phyloP scores from a whole-genome alignment of 2,797 vertebrate species.

The Scolopax rusticola region DNA sequence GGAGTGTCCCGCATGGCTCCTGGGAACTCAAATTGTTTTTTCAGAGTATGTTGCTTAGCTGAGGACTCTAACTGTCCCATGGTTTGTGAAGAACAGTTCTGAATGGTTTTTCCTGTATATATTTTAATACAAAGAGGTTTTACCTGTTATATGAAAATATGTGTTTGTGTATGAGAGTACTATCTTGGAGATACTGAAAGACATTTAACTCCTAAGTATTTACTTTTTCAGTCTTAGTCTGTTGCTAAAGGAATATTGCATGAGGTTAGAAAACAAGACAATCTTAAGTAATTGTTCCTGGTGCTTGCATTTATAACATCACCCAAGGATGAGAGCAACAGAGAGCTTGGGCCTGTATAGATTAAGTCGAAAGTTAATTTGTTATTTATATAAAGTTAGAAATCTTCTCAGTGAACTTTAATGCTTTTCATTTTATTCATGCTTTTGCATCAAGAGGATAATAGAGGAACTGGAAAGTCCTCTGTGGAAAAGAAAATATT shows the following conservation, averaged over 20 bases:
- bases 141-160: not conserved
- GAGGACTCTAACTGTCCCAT: not conserved
- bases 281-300: not conserved
- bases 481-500: not conserved
- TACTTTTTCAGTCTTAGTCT: not conserved
- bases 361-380: not conserved
- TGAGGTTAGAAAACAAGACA: not conserved
- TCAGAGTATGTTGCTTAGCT: not conserved
- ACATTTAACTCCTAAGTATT: not conserved
- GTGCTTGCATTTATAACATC: not conserved
- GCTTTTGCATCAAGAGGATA: not conserved
- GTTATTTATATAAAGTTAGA: not conserved
- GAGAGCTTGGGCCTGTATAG: not conserved
- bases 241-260: not conserved
- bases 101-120: not conserved
- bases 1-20: not conserved
- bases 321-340: not conserved
- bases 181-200: not conserved
- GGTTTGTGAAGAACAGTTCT: not conserved
- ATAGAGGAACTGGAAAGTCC: not conserved
- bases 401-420: not conserved
- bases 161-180: not conserved
- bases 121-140: not conserved
- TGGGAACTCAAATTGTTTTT: not conserved
- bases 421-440: not conserved